Evolutionary conservation across 2,797 vertebrate genomes (phyloP), one percentile per base, ranked within the genome.

Genomic region (Chelidonichthys spinosus): DNA sequence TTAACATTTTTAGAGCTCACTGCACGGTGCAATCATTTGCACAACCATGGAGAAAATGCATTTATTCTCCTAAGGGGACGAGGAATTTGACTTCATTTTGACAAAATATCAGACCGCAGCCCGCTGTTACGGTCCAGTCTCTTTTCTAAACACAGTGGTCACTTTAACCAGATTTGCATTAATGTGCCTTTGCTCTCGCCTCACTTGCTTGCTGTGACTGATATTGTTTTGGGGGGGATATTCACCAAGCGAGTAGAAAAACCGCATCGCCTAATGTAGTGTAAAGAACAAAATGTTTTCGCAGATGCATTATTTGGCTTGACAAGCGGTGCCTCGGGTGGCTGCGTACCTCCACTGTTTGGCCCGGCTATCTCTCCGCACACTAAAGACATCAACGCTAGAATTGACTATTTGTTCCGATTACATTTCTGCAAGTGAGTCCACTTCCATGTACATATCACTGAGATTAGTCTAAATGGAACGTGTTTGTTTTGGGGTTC

Each of bases 261-360:
- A 73, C 85, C 43, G 66, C 76, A 88, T 84, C 87, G 89, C 81
- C 83, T 90, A 92, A 93, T 90, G 91, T 90, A 86, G 81, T 86
- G 90, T 78, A 81, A 81, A 90, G 85, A 89, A 87, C 85, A 84
- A 84, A 86, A 82, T 88, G 80, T 89, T 87, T 25, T 90, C 33
- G 49, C 84, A 88, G 89, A 92, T 88, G 85, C 80, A 87, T 91
- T 85, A 86, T 92, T 92, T 82, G 81, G 66, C 83, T 82, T 87
- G 90, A 92, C 83, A 79, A 90, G 74, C 76, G 64, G 15, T 25
- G 87, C 87, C 75, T 64, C 18, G 4, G 85, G 87, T 18, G 1
- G n/a, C 73, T 77, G 74, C 82, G 76, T 81, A 72, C 70, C 74
- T 83, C 65, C 42, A n/a, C 44, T 69, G 76, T 90, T 85, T 77